phyloP scores from a whole-genome alignment of 37 sponge, comb jelly and placozoan genomes.

The Beroe ovata region DNA sequence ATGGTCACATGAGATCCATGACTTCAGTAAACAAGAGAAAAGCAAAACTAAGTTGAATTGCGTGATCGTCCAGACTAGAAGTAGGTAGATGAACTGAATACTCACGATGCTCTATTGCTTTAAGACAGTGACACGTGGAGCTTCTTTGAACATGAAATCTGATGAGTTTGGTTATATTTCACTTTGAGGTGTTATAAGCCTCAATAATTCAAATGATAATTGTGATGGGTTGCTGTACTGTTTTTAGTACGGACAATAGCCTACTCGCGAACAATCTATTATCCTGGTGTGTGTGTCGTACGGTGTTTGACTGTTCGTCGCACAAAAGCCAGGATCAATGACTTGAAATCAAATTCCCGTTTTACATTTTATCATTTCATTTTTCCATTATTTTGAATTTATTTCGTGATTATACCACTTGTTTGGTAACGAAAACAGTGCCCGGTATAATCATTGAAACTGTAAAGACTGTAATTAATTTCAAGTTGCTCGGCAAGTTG shows the following conservation, averaged over 20 bases:
- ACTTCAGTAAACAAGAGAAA: no score
- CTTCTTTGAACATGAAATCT: no score
- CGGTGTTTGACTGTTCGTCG: no score
- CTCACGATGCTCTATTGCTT: no score
- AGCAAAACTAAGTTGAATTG: no score
- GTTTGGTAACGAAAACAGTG: background rate
- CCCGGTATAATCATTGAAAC: background rate
- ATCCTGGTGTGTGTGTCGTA: no score
- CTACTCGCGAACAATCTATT: no score
- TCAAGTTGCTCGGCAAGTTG: background rate
- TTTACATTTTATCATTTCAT: background rate
- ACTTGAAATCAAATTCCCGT: background rate
- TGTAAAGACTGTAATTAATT: background rate
- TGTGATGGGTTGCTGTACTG: background rate
- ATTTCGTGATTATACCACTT: background rate
- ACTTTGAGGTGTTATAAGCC: background rate
- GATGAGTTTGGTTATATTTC: no score
- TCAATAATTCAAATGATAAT: background rate
- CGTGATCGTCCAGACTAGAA: no score
- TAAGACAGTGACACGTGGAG: no score
- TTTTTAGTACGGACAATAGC: background rate
- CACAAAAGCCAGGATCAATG: background rate
- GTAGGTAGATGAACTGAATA: no score
- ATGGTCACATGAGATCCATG: no score
- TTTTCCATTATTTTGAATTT: background rate